Evolutionary conservation across 2,888 invertebrate genomes (phyloP), one percentile per base, ranked within the genome.

Genomic region (Agrochola litura): DNA sequence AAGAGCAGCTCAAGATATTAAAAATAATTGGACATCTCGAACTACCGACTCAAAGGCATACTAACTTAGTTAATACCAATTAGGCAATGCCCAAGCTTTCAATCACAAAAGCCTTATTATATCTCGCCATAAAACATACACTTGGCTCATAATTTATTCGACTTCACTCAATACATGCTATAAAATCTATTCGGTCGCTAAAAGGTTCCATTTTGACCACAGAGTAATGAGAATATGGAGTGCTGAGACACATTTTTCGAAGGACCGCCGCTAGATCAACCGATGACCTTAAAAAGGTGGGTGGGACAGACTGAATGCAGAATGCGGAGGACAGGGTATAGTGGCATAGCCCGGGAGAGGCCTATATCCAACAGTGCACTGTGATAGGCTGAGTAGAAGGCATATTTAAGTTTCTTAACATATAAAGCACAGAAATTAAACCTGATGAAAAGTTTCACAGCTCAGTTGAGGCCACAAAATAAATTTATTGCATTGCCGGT

Each of bases 161-260:
- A 67, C 66, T 85, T 65, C 78, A 82, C 65, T 82, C 79, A 85
- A 82, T 80, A 73, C 73, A 60, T n/a, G 79, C 76, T 88, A 90
- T 92, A 93, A 92, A 92, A 88, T 92, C 91, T 92, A 83, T 84
- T 80, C 73, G 86, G 84, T 82, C 87, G 90, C 92, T 94, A 94
- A 94, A 93, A 93, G 92, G 91, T 89, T 88, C 60, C 81, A 74
- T 88, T 86, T 88, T 89, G 86, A 10, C 10, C 67, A 71, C 22
- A 1, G 63, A 76, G 19, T 56, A 74, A 14, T n/a, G 25, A 73
- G 5, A 37, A 52, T 1, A 25, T 76, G 70, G 67, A 82, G 61
- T 41, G 43, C 6, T 64, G 0, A 49, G 0, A 14, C 12, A 1
- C 12, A 8, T 22, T 52, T 52, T 3, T 52, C 2, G 9, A 52